Percentiles rank a stretch among this genome's conserved stretches.
Conservation (phyloP, 2,888 invertebrate species). For the Acronicta alni region DNA sequence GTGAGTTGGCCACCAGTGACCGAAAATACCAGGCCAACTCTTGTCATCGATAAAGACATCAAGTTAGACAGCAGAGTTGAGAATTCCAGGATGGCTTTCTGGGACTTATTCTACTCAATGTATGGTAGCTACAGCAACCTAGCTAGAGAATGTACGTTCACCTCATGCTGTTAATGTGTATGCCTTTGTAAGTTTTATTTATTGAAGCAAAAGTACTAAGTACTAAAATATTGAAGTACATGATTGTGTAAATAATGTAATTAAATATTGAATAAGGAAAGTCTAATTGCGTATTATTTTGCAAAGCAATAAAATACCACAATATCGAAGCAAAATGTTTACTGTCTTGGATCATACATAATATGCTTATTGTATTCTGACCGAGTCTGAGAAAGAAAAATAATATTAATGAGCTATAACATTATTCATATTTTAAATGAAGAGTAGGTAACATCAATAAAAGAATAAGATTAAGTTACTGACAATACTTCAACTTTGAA, state of each 20-base stretch:
- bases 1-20: constrained; percentile 73
- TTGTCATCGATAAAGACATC: constrained; percentile 75
- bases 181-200: constrained; percentile 16
- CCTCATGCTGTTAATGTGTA: constrained; percentile 38
- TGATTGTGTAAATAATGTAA: constrained; percentile 30
- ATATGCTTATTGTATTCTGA: too few relatives aligned
- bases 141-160: constrained; percentile 62
- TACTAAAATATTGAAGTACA: neutral
- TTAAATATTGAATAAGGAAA: constrained; percentile 15
- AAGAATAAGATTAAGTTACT: too few relatives aligned
- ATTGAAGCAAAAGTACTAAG: constrained; percentile 8
- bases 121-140: constrained; percentile 75
- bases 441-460: too few relatives aligned
- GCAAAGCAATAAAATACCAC: too few relatives aligned
- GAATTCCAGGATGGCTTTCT: constrained; percentile 80
- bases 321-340: too few relatives aligned
- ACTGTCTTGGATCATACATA: too few relatives aligned
- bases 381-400: too few relatives aligned
- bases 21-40: constrained; percentile 67
- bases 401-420: too few relatives aligned
- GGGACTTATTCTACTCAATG: constrained; percentile 80
- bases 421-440: too few relatives aligned
- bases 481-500: too few relatives aligned
- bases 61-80: constrained; percentile 69
- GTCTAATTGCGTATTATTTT: neutral